Percentiles rank a stretch among this genome's conserved stretches.
Conservation (phyloP, 2,888 invertebrate species). For the Zelleria hepariella region DNA sequence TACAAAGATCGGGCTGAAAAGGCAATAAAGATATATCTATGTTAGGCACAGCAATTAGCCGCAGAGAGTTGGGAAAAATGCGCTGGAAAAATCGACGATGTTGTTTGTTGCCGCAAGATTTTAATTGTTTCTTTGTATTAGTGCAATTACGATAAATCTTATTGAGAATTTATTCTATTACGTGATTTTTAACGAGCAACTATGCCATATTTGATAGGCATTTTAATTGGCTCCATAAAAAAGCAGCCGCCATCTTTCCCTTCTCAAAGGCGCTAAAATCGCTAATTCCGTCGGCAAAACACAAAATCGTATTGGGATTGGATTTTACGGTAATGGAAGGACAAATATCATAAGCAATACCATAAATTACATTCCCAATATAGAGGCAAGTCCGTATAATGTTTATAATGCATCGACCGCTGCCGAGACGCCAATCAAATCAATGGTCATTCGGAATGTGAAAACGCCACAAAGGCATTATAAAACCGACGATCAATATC, state of each 20-base stretch:
- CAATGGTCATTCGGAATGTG: neutral
- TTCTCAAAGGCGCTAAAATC: neutral
- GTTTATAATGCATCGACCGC: neutral
- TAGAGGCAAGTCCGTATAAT: neutral
- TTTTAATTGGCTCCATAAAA: neutral
- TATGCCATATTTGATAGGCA: neutral
- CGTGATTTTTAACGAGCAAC: neutral
- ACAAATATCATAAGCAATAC: neutral
- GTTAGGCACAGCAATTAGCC: neutral
- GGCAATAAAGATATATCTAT: conserved; percentile 54
- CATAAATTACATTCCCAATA: neutral
- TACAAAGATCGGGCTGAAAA: conserved; percentile 43
- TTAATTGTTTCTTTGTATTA: conserved; percentile 3
- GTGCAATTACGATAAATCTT: neutral
- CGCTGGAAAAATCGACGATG: neutral
- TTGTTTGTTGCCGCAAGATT: neutral
- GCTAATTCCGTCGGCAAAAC: neutral
- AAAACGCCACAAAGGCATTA: conserved; percentile 27
- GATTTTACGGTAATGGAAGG: neutral
- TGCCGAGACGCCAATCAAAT: neutral
- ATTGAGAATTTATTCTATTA: conserved; percentile 1
- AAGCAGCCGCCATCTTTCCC: neutral
- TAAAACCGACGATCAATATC: conserved; percentile 62
- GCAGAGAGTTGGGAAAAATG: neutral
- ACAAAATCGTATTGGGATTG: neutral